These are phyloP conservation scores for Campylomormyrus tamandua DNA, from an alignment of 2,113 vertebrate genomes.

Conservation along the genomic window DNA sequence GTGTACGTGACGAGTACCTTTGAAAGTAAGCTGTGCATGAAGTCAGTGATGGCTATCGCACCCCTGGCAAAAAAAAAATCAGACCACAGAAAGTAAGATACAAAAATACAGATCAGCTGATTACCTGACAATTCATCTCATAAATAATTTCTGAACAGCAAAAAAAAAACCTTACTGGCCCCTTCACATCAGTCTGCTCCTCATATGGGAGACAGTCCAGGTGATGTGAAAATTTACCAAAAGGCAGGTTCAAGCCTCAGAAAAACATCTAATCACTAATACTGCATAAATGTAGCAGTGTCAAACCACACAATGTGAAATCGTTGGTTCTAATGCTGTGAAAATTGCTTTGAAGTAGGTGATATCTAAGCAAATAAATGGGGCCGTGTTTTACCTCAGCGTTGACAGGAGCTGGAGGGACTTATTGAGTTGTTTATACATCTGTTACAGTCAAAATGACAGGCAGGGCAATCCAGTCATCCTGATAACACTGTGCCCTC, in stretches of 20 bases:
- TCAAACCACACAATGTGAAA: neutral
- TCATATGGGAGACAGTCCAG: neutral
- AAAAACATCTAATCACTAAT: neutral
- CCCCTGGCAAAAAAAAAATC: no score
- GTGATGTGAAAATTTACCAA: neutral
- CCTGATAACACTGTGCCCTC: neutral
- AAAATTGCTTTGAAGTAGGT: neutral
- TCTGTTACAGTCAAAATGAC: neutral
- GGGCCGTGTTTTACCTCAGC: neutral
- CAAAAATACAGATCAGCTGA: neutral
- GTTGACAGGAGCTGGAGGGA: neutral
- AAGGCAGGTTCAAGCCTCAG: neutral
- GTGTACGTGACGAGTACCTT: neutral
- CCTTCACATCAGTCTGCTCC: neutral
- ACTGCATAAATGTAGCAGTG: neutral
- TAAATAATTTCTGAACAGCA: neutral
- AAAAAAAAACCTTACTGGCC: neutral
- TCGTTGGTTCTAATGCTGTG: neutral
- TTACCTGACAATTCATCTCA: neutral
- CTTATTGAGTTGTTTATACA: neutral
- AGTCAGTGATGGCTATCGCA: neutral
- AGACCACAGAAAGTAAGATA: neutral
- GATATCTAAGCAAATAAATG: neutral
- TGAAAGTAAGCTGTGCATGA: neutral
- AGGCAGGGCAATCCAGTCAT: neutral